A percentile compares a stretch with the other conserved stretches of the same genome.
These are phyloP conservation scores for Boloria euphrosyne DNA, from an alignment of 2,888 invertebrate genomes.

Conservation along the genomic window DNA sequence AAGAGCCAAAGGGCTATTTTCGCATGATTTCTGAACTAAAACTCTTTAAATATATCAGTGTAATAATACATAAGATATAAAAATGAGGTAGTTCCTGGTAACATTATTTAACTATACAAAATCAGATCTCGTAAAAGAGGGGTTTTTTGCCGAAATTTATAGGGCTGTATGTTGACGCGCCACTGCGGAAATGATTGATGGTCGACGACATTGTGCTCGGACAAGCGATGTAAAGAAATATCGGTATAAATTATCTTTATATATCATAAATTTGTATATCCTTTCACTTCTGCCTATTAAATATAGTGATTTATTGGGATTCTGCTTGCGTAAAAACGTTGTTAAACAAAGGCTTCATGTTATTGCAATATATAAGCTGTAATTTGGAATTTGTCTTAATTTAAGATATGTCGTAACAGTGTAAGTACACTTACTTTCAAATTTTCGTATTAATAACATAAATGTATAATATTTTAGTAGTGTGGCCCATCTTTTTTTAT, in stretches of 20 bases:
- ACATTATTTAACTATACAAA: slow-evolving; percentile 31
- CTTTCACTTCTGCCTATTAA: slow-evolving; percentile 51
- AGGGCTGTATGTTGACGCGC: slow-evolving; percentile 48
- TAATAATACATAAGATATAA: slow-evolving; percentile 11
- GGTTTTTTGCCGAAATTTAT: slow-evolving; percentile 41
- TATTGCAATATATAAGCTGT: too few relatives aligned
- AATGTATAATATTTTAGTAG: too few relatives aligned
- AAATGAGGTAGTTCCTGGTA: slow-evolving; percentile 24
- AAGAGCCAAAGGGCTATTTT: too few relatives aligned
- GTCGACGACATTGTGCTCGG: slow-evolving; percentile 38
- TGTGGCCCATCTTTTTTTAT: too few relatives aligned
- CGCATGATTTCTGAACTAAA: too few relatives aligned
- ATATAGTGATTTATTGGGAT: slow-evolving; percentile 58
- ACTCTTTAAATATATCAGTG: not conserved
- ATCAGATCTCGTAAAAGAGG: slow-evolving; percentile 36
- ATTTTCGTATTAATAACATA: too few relatives aligned
- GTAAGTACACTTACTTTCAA: too few relatives aligned
- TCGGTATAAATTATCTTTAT: slow-evolving; percentile 23
- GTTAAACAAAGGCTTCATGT: too few relatives aligned
- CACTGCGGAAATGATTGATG: slow-evolving; percentile 51
- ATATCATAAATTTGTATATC: slow-evolving; percentile 17
- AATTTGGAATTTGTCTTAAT: too few relatives aligned
- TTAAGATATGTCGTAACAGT: too few relatives aligned
- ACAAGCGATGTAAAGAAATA: slow-evolving; percentile 28
- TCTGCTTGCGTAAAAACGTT: too few relatives aligned